phyloP scores from a whole-genome alignment of 2,888 invertebrate genomes.

The Drosophila monieri region DNA sequence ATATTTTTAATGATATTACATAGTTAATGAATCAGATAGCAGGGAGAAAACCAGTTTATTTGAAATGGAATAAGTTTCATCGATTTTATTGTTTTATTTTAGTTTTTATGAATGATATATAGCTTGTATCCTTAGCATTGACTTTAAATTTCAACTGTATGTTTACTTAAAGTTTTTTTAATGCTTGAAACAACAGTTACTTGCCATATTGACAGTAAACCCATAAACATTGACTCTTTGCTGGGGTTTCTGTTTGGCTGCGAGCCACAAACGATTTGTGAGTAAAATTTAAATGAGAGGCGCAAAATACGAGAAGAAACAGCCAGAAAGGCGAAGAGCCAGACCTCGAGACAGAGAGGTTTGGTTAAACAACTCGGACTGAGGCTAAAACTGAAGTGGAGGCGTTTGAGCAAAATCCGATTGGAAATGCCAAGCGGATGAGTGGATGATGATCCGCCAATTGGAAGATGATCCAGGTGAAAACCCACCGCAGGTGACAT shows the following conservation, averaged over 20 bases:
- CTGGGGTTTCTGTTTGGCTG: conserved; percentile 37
- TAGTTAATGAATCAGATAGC: not conserved
- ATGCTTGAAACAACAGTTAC: conserved; percentile 50
- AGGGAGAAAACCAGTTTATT: not conserved
- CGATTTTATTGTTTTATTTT: not conserved
- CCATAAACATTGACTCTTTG: conserved; percentile 55
- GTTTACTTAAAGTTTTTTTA: not conserved
- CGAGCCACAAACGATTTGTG: conserved; percentile 26
- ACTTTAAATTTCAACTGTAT: not conserved
- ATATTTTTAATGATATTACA: conserved; percentile 11
- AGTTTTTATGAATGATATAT: not conserved
- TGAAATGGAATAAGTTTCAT: no score
- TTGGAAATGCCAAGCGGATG: conserved; percentile 63
- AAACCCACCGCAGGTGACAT: conserved; percentile 35
- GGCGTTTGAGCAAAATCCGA: conserved; percentile 33
- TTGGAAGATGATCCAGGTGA: conserved; percentile 26
- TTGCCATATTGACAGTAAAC: conserved; percentile 34
- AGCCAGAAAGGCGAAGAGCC: conserved; percentile 13
- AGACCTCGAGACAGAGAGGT: conserved; percentile 42
- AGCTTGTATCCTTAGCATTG: conserved; percentile 3
- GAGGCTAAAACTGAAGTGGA: conserved; percentile 38
- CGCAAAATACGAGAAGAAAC: conserved; percentile 9
- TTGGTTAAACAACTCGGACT: conserved; percentile 18
- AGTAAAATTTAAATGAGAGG: conserved; percentile 48
- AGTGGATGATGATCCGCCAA: conserved; percentile 19